phyloP scores from a whole-genome alignment of 2,797 vertebrate species.

The Enteromius mattozi region DNA sequence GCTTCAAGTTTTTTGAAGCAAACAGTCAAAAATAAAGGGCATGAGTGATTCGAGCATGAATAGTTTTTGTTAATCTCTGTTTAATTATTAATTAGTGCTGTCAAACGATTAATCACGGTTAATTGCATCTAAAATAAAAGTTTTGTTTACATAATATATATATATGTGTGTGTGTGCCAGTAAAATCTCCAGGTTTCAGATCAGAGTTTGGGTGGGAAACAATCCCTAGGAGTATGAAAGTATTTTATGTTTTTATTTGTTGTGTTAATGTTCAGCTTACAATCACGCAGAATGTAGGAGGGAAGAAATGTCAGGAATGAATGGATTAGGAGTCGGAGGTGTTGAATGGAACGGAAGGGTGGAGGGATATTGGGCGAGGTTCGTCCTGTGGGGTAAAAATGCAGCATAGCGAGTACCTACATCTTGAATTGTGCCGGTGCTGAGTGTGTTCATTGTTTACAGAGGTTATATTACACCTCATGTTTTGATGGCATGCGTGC shows the following conservation, averaged over 20 bases:
- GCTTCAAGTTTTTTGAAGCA: not conserved
- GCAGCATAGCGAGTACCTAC: conserved; percentile 12
- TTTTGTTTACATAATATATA: no score
- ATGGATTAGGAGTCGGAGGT: conserved; percentile 32
- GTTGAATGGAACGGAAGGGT: conserved; percentile 10
- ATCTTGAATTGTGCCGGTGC: conserved; percentile 19
- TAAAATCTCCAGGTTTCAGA: not conserved
- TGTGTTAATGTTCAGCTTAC: not conserved
- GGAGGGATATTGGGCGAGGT: conserved; percentile 34
- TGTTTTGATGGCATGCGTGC: not conserved
- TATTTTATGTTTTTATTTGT: not conserved
- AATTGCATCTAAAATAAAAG: no score
- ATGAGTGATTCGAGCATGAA: not conserved
- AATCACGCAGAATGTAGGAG: conserved; percentile 16
- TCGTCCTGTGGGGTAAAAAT: conserved; percentile 29
- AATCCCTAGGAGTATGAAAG: not conserved
- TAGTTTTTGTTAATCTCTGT: no score
- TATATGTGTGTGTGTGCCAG: not conserved
- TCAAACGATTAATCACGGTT: no score
- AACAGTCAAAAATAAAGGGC: not conserved
- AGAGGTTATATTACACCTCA: not conserved
- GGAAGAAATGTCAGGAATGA: conserved; percentile 27
- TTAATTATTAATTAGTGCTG: no score
- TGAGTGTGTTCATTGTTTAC: conserved; percentile 5
- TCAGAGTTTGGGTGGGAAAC: conserved; percentile 18